These are phyloP conservation scores for Dynastes hyllus DNA, from an alignment of 2,888 invertebrate species.

Conservation along the genomic window DNA sequence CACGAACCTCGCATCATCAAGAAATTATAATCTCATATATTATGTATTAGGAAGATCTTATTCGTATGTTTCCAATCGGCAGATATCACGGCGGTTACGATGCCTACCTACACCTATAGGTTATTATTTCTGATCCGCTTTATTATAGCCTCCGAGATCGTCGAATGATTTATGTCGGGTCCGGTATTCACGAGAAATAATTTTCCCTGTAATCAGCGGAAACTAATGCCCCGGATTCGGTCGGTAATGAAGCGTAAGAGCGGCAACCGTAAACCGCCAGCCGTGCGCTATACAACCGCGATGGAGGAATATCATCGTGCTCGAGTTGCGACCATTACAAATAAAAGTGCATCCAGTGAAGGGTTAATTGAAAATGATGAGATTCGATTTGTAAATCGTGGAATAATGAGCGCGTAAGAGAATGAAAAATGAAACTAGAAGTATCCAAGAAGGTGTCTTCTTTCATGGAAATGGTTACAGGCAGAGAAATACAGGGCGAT, in stretches of 20 bases:
- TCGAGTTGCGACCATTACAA: neutral
- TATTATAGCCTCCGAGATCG: conserved; percentile 39
- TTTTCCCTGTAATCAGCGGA: conserved; percentile 45
- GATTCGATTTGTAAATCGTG: conserved; percentile 11
- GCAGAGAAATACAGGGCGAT: no score
- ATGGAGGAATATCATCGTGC: neutral
- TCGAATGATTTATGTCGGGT: conserved; percentile 58
- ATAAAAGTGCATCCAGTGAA: conserved; percentile 6
- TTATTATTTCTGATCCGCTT: conserved; percentile 37
- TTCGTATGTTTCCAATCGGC: neutral
- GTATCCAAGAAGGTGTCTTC: no score
- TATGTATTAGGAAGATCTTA: neutral
- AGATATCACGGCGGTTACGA: no score
- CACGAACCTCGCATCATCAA: no score
- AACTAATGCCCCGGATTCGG: conserved; percentile 31
- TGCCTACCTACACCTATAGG: neutral
- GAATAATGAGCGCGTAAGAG: neutral
- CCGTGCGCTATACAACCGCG: neutral
- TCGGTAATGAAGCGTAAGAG: conserved; percentile 33
- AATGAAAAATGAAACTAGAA: neutral
- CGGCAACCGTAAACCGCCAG: neutral
- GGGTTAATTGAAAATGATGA: conserved; percentile 26
- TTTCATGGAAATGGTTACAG: no score
- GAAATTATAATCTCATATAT: no score
- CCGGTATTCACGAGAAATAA: conserved; percentile 55